phyloP scores from a whole-genome alignment of 1,140 invertebrate genomes.

The Chymomyza costata region DNA sequence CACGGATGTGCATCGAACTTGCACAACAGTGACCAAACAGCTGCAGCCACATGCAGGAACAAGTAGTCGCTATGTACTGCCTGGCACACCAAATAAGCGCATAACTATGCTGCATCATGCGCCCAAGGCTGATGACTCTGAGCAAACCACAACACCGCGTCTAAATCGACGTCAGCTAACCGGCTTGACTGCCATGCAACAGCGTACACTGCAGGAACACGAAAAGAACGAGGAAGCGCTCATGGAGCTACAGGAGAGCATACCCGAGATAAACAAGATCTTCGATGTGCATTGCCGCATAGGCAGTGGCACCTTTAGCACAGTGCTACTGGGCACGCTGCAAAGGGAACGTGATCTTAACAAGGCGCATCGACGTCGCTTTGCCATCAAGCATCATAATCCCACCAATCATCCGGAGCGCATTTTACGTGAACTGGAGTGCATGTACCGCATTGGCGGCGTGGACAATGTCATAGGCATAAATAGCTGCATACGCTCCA shows the following conservation, averaged over 20 bases:
- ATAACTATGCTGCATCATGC: constrained; percentile 11
- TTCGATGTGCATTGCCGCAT: constrained; percentile 83
- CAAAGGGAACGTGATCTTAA: constrained; percentile 76
- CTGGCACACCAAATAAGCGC: no score
- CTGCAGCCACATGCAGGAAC: constrained; percentile 1
- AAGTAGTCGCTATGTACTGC: no score
- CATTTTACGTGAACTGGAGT: constrained; percentile 85
- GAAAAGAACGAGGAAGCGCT: constrained; percentile 75
- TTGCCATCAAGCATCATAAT: constrained; percentile 89
- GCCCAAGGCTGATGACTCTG: constrained; percentile 22
- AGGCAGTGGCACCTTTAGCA: constrained; percentile 90
- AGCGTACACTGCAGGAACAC: constrained; percentile 16
- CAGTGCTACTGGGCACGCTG: constrained; percentile 84
- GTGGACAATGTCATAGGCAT: constrained; percentile 88
- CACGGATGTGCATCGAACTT: no score
- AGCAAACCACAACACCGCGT: constrained; percentile 35
- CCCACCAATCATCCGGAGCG: constrained; percentile 88
- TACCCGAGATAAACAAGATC: constrained; percentile 80
- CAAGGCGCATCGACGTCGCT: constrained; percentile 78
- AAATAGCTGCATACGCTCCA: constrained; percentile 85
- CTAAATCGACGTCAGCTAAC: constrained; percentile 28
- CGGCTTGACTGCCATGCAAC: constrained; percentile 29
- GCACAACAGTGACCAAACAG: no score
- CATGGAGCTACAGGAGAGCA: constrained; percentile 76
- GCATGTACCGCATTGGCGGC: constrained; percentile 86